Conservation (phyloP, 2,113 vertebrate genomes). For the Origma solitaria region DNA sequence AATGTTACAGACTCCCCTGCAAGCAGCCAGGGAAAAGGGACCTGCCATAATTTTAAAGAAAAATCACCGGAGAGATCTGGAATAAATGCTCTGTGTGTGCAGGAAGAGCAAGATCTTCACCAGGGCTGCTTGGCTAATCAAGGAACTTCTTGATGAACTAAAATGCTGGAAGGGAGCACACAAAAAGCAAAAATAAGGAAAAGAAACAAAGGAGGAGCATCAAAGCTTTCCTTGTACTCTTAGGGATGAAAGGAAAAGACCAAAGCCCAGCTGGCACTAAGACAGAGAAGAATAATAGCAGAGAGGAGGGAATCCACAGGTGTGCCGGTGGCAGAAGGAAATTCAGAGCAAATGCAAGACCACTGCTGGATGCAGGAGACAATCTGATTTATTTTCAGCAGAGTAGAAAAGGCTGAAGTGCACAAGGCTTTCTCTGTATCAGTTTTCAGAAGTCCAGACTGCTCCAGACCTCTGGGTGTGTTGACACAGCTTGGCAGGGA, state of each 20-base stretch:
- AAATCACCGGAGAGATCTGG: background rate
- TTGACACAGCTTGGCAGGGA: background rate
- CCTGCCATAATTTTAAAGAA: background rate
- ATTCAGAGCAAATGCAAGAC: background rate
- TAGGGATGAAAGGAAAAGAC: background rate
- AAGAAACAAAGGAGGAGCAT: background rate
- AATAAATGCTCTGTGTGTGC: background rate
- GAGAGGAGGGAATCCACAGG: background rate
- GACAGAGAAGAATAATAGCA: background rate
- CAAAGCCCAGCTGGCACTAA: background rate
- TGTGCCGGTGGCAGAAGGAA: background rate
- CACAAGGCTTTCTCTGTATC: background rate
- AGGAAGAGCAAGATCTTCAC: background rate
- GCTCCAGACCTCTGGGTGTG: background rate
- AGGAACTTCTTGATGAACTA: background rate
- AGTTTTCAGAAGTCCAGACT: background rate
- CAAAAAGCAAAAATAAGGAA: background rate
- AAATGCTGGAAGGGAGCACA: background rate
- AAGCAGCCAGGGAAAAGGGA: background rate
- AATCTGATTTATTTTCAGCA: background rate
- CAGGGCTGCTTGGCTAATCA: background rate
- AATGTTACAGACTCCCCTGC: background rate
- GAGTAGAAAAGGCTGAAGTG: background rate
- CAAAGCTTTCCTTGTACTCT: background rate
- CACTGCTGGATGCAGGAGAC: background rate